These are phyloP conservation scores for Dryas iulia DNA, from an alignment of 1,140 invertebrate species.

Conservation along the genomic window DNA sequence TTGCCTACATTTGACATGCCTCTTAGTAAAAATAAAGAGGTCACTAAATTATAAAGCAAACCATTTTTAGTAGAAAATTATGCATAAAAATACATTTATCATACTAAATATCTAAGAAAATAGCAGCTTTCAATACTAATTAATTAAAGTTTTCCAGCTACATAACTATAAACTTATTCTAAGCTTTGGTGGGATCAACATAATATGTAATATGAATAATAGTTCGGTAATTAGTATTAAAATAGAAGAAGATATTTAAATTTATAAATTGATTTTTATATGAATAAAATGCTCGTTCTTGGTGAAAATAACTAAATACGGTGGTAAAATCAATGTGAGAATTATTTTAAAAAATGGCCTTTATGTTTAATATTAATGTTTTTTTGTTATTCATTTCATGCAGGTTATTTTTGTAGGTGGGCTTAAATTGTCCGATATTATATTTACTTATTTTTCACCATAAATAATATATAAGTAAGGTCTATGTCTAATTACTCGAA, in stretches of 20 bases:
- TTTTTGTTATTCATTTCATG: not conserved
- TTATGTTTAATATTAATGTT: too few relatives aligned
- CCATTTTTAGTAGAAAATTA: constrained; percentile 20
- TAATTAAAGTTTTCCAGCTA: constrained; percentile 15
- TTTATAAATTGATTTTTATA: not conserved
- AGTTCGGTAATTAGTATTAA: constrained; percentile 49
- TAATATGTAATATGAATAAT: constrained; percentile 49
- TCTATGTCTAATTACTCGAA: constrained; percentile 50
- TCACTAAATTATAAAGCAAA: constrained; percentile 12
- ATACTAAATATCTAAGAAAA: constrained; percentile 24
- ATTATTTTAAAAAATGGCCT: not conserved
- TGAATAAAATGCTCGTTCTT: not conserved
- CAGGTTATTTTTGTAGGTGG: constrained; percentile 41
- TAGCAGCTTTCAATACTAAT: constrained; percentile 26
- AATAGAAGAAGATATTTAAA: constrained; percentile 17
- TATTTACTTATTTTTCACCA: constrained; percentile 44
- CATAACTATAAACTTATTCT: constrained; percentile 67
- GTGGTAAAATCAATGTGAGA: not conserved
- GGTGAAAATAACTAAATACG: not conserved
- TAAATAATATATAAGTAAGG: constrained; percentile 39
- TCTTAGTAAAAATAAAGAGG: constrained; percentile 5
- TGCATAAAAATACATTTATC: constrained; percentile 16
- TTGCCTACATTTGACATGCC: not conserved
- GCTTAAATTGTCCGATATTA: constrained; percentile 57
- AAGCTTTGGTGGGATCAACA: constrained; percentile 79